A percentile compares a stretch with the other conserved stretches of the same genome.
These are phyloP conservation scores for Teleopsis dalmanni DNA, from an alignment of 1,140 invertebrate species.

Conservation along the genomic window DNA sequence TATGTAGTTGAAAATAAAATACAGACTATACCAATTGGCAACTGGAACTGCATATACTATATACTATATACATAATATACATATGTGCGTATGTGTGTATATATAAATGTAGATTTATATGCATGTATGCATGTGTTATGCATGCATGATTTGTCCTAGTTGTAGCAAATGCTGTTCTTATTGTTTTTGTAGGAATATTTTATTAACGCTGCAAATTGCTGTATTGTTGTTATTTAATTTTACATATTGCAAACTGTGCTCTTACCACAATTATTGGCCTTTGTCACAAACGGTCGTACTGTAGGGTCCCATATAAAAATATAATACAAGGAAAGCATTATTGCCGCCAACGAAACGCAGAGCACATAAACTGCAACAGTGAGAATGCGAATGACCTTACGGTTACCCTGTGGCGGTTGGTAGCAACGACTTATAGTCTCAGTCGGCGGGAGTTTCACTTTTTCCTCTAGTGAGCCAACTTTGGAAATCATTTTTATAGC, in stretches of 20 bases:
- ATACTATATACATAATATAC: not conserved
- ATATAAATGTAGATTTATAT: not conserved
- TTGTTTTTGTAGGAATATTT: too few relatives aligned
- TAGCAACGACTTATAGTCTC: conserved; percentile 74
- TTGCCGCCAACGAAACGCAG: conserved; percentile 89
- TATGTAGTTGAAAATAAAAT: too few relatives aligned
- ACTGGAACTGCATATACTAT: not conserved
- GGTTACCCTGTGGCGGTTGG: conserved; percentile 56
- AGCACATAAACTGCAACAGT: conserved; percentile 93
- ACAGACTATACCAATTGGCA: too few relatives aligned
- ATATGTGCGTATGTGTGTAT: not conserved
- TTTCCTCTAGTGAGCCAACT: conserved; percentile 49
- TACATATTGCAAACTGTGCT: too few relatives aligned
- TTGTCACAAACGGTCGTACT: conserved; percentile 40
- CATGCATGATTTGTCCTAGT: not conserved
- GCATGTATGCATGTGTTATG: not conserved
- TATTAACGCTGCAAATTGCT: too few relatives aligned
- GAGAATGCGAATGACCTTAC: conserved; percentile 82
- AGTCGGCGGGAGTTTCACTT: conserved; percentile 63
- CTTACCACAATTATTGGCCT: conserved; percentile 42
- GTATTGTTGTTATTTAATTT: not conserved
- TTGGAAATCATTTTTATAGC: conserved; percentile 34
- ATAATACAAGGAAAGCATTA: conserved; percentile 92
- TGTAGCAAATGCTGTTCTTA: not conserved
- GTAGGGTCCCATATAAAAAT: conserved; percentile 89